Conservation (phyloP, 2,888 invertebrate genomes). For the Elysia crispata region DNA sequence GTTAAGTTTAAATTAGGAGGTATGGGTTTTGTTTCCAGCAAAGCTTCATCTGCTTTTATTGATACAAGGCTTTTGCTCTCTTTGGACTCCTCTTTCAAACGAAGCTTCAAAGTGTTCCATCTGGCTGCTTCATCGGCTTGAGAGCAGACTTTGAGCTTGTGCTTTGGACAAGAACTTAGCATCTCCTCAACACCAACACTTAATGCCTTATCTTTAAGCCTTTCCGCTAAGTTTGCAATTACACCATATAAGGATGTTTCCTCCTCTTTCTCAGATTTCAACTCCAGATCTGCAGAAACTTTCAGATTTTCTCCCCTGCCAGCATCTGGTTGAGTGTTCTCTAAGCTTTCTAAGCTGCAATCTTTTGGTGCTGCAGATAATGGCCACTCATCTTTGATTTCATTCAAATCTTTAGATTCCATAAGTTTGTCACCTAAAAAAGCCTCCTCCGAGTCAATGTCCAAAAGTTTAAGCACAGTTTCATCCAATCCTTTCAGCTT, state of each 20-base stretch:
- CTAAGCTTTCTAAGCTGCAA: background rate
- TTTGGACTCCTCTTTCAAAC: background rate
- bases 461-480: slow-evolving; percentile 40
- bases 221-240: background rate
- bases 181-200: background rate
- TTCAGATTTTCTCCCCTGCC: background rate
- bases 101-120: background rate
- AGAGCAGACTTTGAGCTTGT: too few relatives aligned
- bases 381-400: too few relatives aligned
- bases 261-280: too few relatives aligned
- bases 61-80: background rate
- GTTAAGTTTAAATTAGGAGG: background rate
- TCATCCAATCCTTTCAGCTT: slow-evolving; percentile 44
- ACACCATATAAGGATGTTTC: too few relatives aligned
- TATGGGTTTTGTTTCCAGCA: background rate
- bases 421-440: slow-evolving; percentile 3
- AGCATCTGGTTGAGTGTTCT: slow-evolving; percentile 24
- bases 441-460: slow-evolving; percentile 41
- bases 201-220: slow-evolving; percentile 32
- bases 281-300: too few relatives aligned
- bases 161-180: too few relatives aligned
- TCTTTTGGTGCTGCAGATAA: background rate
- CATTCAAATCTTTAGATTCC: background rate
- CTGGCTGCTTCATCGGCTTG: too few relatives aligned
- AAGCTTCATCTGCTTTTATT: background rate